Conservation (phyloP, 1,140 invertebrate species). For the Apis dorsata region DNA sequence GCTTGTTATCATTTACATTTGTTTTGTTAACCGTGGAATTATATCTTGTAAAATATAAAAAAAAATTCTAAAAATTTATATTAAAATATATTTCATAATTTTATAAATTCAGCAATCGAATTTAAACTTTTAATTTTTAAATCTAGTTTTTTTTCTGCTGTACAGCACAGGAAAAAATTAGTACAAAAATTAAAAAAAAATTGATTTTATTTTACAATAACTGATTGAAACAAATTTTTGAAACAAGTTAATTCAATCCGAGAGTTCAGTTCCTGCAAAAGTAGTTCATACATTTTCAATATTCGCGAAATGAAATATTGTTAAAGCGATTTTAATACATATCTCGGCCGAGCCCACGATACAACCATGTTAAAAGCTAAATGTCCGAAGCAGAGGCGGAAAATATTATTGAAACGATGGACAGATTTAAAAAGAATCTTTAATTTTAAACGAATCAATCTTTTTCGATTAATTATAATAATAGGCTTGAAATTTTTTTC, state of each 20-base stretch:
- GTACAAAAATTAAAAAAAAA: neutral
- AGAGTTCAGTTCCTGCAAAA: neutral
- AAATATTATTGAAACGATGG: constrained; percentile 18
- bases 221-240: neutral
- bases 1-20: no score
- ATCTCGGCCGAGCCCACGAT: neutral
- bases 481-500: neutral
- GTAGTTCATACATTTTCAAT: neutral
- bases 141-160: neutral
- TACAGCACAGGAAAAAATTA: neutral
- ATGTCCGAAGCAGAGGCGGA: neutral
- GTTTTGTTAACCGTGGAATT: no score
- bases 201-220: neutral
- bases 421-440: constrained; percentile 5
- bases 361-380: constrained; percentile 4
- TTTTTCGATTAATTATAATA: constrained; percentile 14
- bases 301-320: neutral
- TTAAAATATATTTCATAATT: no score
- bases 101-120: no score
- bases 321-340: neutral
- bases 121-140: neutral
- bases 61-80: no score
- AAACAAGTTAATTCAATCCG: neutral
- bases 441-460: constrained; percentile 10
- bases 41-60: no score